Evolutionary conservation across 1,140 invertebrate species (phyloP), one percentile per base, ranked within the genome.

Genomic region (Bombus polaris): DNA sequence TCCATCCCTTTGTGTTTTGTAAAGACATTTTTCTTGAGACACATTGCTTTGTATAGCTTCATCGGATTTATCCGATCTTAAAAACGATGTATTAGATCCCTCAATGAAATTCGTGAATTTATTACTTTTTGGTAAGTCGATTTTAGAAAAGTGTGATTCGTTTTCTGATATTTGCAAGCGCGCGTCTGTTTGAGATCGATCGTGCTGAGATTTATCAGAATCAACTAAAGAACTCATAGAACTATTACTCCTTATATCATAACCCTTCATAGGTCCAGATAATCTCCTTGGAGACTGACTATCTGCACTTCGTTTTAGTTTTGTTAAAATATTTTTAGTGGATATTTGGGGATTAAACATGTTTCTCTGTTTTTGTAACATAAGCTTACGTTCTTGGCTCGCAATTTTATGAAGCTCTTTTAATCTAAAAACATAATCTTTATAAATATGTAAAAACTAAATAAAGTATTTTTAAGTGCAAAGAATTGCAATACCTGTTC

Each of bases 311-410:
- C 94, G 92, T 79, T 95, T 95, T 10, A 95, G 79, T 88, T 95
- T 95, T 1, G 94, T 95, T 57, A 95, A 89, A 81, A 95, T 95
- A 86, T 95, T 95, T 83, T 95, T 95, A 15, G 95, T 95, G 42
- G 95, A 95, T 93, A 95, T 95, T 87, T 95, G 94, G n/a, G 94
- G 94, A 92, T 95, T 95, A 28, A 95, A 95, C 95, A 95, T 95
- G 65, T 95, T 93, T 37, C 93, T 90, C 82, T 95, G 95, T 74
- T 95, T 95, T 89, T 95, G 94, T 9, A 95, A 77, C 94, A 95
- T 94, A 10, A 94, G 81, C 79, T 95, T 95, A 44, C 95, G 92
- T 88, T 95, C 95, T 86, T 95, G 94, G 89, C 94, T 95, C 85
- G 95, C 94, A 72, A 94, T 93, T 92, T 95, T 94, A 66, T 95